Base-by-base conservation (phyloP, 2,797 vertebrate genomes). In the Typhlichthys eigenmanni region DNA sequence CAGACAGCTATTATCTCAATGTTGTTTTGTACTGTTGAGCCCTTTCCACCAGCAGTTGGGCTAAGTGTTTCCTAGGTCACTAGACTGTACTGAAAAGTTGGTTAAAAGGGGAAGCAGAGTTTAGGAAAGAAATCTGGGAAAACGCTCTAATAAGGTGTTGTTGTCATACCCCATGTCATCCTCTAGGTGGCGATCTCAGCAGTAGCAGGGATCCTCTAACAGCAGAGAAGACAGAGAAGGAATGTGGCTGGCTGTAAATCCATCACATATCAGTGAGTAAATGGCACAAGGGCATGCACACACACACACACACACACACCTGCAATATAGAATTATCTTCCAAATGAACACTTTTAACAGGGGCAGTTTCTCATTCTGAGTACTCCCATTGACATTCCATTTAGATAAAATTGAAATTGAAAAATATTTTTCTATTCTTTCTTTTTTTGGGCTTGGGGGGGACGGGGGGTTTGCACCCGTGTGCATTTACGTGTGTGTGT, bases 161-260 rank as follows among this genome's bases (percentile, higher is more conserved):
- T 38, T 12, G 63, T 52, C 14, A 13, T 64, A 47, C 57, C 9
- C 8, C 24, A 45, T 52, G 66, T 3, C 34, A 13, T 66, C 10
- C 1, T 75, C 10, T 78, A 99, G 97, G 94, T 98, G 91, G 95
- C 95, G 0, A 95, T 99, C 66, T 95, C 93, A 13, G 94, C 95
- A 55, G 87, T 97, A 66, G 96, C 95, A 70, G 96, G 94, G 43
- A 94, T 99, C 82, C 91, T 98, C 60, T 98, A 98, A 66, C 97
- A 98, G 73, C 87, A 95, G 60, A 99, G 98, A 86, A 94, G 95
- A 74, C 85, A 93, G 0, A 93, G 90, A 71, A 93, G 92, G 83
- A 99, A 98, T 91, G 84, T 95, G 61, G 70, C 34, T 8, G 8
- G 71, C 6, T 8, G 8, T 38, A 38, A 38, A 38, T 5, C 34